Percentiles rank a stretch among this genome's conserved stretches.
phyloP scores from a whole-genome alignment of 2,113 vertebrate species.

The Semicossyphus pulcher region DNA sequence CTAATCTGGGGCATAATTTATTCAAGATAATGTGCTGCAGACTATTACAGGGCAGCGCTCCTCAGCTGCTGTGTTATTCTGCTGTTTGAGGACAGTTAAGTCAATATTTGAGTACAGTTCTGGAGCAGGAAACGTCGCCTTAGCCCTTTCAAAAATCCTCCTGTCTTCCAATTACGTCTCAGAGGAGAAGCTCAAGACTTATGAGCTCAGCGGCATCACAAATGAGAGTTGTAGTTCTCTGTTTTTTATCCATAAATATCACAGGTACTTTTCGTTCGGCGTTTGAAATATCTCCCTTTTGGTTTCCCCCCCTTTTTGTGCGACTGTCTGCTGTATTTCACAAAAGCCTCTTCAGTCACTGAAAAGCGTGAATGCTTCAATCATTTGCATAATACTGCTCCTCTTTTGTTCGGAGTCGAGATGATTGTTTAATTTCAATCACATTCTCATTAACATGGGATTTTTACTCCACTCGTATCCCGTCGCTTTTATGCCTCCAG shows the following conservation, averaged over 20 bases:
- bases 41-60: constrained; percentile 17
- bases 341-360: constrained; percentile 58
- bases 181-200: constrained; percentile 10
- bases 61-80: constrained; percentile 40
- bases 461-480: constrained; percentile 48
- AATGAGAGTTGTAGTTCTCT: constrained; percentile 25
- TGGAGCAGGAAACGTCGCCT: constrained; percentile 26
- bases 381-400: constrained; percentile 61
- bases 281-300: constrained; percentile 53
- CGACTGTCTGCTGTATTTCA: constrained; percentile 38
- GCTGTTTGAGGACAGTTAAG: constrained; percentile 45
- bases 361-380: constrained; percentile 39
- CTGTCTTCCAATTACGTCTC: constrained; percentile 42
- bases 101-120: constrained; percentile 58
- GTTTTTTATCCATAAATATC: constrained; percentile 31
- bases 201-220: constrained; percentile 7
- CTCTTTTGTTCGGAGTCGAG: constrained; percentile 48
- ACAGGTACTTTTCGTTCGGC: not conserved
- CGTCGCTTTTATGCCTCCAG: constrained; percentile 17
- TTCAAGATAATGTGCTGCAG: constrained; percentile 40
- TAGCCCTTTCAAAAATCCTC: constrained; percentile 17
- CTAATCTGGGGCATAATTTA: constrained; percentile 60
- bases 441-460: constrained; percentile 45
- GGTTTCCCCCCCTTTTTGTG: constrained; percentile 49
- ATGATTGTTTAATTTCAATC: constrained; percentile 69